These are phyloP conservation scores for Melitaea athalia DNA, from an alignment of 2,888 invertebrate genomes.

Conservation along the genomic window DNA sequence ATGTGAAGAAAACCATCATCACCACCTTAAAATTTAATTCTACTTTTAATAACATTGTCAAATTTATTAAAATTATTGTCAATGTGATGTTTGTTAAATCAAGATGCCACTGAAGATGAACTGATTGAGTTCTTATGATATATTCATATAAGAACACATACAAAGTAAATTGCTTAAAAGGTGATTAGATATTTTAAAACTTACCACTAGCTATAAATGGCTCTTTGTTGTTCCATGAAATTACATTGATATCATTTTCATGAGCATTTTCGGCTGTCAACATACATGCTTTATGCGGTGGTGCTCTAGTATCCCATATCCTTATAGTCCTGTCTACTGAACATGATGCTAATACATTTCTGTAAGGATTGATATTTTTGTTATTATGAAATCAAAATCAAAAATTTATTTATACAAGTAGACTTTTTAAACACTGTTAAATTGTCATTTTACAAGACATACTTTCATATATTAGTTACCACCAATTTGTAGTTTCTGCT, in stretches of 20 bases:
- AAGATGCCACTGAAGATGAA: too few species aligned
- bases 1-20: constrained; percentile 97
- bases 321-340: constrained; percentile 95
- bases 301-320: constrained; percentile 96
- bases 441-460: too few species aligned
- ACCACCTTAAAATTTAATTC: constrained; percentile 85
- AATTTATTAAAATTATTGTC: background rate
- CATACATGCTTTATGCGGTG: constrained; percentile 95
- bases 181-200: constrained; percentile 32
- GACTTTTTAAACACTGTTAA: too few species aligned
- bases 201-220: constrained; percentile 92
- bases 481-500: too few species aligned
- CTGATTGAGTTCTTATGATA: too few species aligned
- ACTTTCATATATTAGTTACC: too few species aligned
- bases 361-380: constrained; percentile 48
- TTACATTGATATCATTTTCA: constrained; percentile 96
- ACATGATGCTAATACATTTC: constrained; percentile 93
- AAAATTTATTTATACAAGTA: too few species aligned
- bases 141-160: background rate
- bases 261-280: constrained; percentile 93
- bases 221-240: constrained; percentile 97
- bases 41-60: too few species aligned
- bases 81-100: too few species aligned
- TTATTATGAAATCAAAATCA: background rate
- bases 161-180: background rate